Evolutionary conservation across 2,113 vertebrate genomes (phyloP), one percentile per base, ranked within the genome.

Genomic region (Melierax canorus): DNA sequence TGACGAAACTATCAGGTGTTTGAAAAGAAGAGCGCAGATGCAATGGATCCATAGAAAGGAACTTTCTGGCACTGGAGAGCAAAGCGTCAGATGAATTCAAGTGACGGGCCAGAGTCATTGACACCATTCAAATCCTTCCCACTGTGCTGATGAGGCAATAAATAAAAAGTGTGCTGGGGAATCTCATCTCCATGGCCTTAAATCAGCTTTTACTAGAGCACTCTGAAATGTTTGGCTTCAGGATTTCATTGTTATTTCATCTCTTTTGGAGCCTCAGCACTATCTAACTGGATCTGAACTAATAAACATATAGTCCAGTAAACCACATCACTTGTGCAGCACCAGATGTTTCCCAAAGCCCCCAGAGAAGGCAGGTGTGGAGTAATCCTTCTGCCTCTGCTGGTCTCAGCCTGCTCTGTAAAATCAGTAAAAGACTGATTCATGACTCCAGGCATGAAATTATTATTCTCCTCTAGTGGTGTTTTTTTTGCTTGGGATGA

Each of bases 301-400:
- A 46, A 10, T 14, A 7, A 53, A 6, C 27, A 19, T 22, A 15
- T 1, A 43, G 45, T 43, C 48, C 38, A 55, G 34, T 59, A 71
- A 64, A 39, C 38, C 29, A 2, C 51, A 67, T 5, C 38, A 11
- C 43, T 34, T 1, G 0, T 59, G 29, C 9, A 50, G 38, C 23
- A 79, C 39, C 75, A 92, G 53, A 60, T 88, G 79, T 64, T 86
- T 69, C 67, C 41, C 43, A 34, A 45, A 91, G 39, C 7, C 34
- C 66, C 15, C 14, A 10, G 72, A 69, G 67, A 27, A 64, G 24
- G 36, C 53, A 89, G 48, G 11, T 64, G 63, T 83, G 63, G 23
- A 68, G 22, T 6, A 30, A 80, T 43, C 30, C 59, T 32, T 63
- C 32, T 86, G 18, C 12, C 29, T 84, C 43, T 75, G 38, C 32